phyloP scores from a whole-genome alignment of 2,113 vertebrate species.

The Cheirogaleus medius region DNA sequence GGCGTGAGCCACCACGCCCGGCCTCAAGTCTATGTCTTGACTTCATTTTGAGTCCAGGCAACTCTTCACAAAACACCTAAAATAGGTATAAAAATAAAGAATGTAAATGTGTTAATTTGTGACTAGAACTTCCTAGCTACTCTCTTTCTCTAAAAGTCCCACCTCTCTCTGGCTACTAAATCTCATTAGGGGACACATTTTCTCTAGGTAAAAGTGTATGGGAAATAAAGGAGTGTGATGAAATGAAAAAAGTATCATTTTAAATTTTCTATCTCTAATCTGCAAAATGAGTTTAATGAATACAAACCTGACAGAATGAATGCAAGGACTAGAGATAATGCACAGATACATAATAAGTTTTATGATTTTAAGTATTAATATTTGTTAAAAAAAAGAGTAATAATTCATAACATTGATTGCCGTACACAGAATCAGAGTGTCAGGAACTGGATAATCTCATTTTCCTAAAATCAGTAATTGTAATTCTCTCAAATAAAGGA shows the following conservation, averaged over 20 bases:
- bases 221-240: neutral
- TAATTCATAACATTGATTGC: neutral
- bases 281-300: neutral
- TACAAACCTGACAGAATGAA: neutral
- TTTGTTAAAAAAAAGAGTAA: neutral
- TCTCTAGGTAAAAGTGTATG: neutral
- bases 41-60: neutral
- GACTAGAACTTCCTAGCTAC: neutral
- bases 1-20: no score
- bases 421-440: neutral
- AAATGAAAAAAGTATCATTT: neutral
- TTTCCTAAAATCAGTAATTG: neutral
- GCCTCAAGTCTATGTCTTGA: neutral
- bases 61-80: neutral
- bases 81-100: neutral
- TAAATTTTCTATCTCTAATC: neutral
- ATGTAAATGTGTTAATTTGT: neutral
- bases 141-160: neutral
- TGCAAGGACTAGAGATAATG: neutral
- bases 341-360: neutral
- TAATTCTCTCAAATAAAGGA: neutral
- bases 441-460: neutral
- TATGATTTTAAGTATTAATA: neutral
- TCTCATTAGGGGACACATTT: neutral
- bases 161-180: neutral